A percentile compares a stretch with the other conserved stretches of the same genome.
Evolutionary conservation across 2,888 invertebrate species (phyloP).

Genomic region (Parelbella ahira): DNA sequence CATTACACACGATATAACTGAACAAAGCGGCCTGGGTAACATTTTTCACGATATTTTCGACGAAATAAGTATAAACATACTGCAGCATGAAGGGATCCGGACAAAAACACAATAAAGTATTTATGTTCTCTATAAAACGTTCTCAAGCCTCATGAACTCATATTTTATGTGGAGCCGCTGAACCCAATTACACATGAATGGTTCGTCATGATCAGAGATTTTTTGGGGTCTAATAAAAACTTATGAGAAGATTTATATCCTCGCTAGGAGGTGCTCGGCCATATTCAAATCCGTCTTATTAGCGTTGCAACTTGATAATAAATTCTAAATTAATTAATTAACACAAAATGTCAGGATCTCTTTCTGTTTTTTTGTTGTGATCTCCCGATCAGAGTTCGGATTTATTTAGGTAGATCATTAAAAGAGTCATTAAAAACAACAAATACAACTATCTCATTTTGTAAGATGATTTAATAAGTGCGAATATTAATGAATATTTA

Average conservation of each 20-base stretch:
- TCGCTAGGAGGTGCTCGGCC: conserved; percentile 49
- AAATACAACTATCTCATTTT: too few species aligned
- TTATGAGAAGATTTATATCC: conserved; percentile 63
- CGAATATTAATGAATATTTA: too few species aligned
- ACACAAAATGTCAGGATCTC: conserved; percentile 31
- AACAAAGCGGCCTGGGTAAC: not conserved
- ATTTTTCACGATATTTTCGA: not conserved
- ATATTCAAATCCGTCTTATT: conserved; percentile 56
- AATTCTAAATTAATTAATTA: conserved; percentile 45
- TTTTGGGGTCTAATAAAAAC: conserved; percentile 68
- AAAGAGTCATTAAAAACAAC: conserved; percentile 5
- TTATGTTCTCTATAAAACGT: conserved; percentile 75
- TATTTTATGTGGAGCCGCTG: conserved; percentile 72
- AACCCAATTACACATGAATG: conserved; percentile 76
- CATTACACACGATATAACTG: not conserved
- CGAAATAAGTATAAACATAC: conserved; percentile 32
- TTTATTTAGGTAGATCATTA: conserved; percentile 19
- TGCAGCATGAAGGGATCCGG: conserved; percentile 46
- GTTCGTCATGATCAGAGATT: conserved; percentile 74
- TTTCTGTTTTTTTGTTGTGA: conserved; percentile 19
- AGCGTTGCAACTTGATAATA: conserved; percentile 55
- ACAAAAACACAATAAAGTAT: conserved; percentile 74
- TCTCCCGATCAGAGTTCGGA: conserved; percentile 9
- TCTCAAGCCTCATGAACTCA: conserved; percentile 58
- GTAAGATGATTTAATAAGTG: too few species aligned